Base-by-base conservation (phyloP, 2,888 invertebrate species). In the Amblyjoppa fuscipennis region DNA sequence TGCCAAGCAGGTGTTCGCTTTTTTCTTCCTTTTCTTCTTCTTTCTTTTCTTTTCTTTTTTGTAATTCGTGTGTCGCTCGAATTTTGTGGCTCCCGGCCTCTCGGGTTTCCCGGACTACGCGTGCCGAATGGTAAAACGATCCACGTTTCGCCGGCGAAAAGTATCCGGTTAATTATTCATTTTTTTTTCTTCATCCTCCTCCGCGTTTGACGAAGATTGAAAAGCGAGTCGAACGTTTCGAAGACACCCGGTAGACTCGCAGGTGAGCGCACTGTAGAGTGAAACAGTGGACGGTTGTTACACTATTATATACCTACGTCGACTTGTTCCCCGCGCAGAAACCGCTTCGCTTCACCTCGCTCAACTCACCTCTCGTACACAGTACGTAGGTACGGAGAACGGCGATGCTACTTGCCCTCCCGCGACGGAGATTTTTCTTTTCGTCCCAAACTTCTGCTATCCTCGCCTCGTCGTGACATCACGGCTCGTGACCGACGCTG, bases 251-350 rank as follows among this genome's bases (percentile, higher is more conserved):
- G 81, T 88, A 85, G 73, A 85, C 88, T 87, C 85, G 87, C 92
- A 92, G 91, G 91, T 92, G 90, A 92, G 92, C 89, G 91, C 88
- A 91, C 90, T 91, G 90, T 91, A 90, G 88, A 90, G 88, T 90
- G 90, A 90, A 92, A 91, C 92, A 90, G 90, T 90, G 92, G 89
- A 91, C 91, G 45, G 91, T 91, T 90, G 92, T 92, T 92, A 90
- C 88, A 91, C 91, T 91, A 91, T 91, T 91, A 90, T 90, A 83
- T 84, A 90, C 89, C 90, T 91, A 90, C 89, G 89, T 84, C 87
- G 87, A 87, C 88, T 89, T 89, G 90, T 89, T 89, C 89, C 88
- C 86, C 80, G 87, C 87, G 87, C 83, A 78, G 69, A 73, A 75
- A 80, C 83, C 82, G 82, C 71, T 84, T 71, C 83, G 83, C 75